A percentile compares a stretch with the other conserved stretches of the same genome.
phyloP scores from a whole-genome alignment of 2,888 invertebrate species.

The Drepana falcataria region DNA sequence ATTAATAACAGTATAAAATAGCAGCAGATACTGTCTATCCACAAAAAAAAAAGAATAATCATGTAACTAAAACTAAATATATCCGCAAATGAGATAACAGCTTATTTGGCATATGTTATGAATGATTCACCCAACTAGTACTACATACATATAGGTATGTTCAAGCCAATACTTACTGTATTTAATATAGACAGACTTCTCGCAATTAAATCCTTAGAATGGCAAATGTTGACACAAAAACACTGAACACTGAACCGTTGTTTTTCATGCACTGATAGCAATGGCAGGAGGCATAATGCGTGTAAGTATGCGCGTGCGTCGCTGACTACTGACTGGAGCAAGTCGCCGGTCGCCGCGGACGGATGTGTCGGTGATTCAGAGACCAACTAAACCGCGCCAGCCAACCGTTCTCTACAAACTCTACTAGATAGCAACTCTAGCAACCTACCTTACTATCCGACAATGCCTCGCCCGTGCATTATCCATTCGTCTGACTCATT shows the following conservation, averaged over 20 bases:
- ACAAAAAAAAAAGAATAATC: neutral
- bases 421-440: constrained; percentile 18
- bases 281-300: constrained; percentile 38
- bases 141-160: neutral
- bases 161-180: neutral
- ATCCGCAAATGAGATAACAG: neutral
- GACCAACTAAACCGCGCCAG: constrained; percentile 26
- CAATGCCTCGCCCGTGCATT: constrained; percentile 24
- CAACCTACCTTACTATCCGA: constrained; percentile 32
- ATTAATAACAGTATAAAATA: no score
- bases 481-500: constrained; percentile 39
- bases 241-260: constrained; percentile 52
- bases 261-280: constrained; percentile 60
- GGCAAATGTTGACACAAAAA: constrained; percentile 20
- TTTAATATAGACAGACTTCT: constrained; percentile 7
- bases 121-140: neutral
- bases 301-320: constrained; percentile 62
- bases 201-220: constrained; percentile 28
- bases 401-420: constrained; percentile 50
- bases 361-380: constrained; percentile 63
- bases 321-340: constrained; percentile 42
- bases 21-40: no score
- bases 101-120: neutral
- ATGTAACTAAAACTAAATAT: neutral
- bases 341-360: constrained; percentile 32